A percentile compares a stretch with the other conserved stretches of the same genome.
These are phyloP conservation scores for Sebastes hopkinsi DNA, from an alignment of 2,797 vertebrate species.

Conservation along the genomic window DNA sequence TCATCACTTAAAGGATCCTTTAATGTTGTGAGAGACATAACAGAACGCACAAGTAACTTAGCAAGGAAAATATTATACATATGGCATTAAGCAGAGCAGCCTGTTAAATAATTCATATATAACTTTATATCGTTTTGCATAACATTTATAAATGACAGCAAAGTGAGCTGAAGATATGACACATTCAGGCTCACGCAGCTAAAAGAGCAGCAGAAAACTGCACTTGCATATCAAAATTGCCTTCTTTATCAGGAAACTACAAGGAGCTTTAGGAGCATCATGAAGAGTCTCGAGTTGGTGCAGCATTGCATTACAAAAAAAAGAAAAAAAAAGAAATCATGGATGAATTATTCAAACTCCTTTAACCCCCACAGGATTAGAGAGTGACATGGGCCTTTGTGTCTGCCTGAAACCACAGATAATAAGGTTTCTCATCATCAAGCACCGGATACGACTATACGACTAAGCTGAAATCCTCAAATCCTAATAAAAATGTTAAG, in stretches of 20 bases:
- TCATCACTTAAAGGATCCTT: conserved; percentile 13
- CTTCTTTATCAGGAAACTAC: conserved; percentile 19
- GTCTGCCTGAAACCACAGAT: conserved; percentile 53
- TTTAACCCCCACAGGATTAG: conserved; percentile 52
- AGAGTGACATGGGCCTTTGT: conserved; percentile 58
- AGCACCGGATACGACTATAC: background rate
- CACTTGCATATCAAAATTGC: background rate
- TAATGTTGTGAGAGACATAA: conserved; percentile 21
- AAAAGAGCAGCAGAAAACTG: conserved; percentile 1
- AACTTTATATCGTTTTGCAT: conserved; percentile 31
- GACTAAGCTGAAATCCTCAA: conserved; percentile 50
- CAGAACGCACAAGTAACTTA: conserved; percentile 8
- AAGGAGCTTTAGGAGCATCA: conserved; percentile 8
- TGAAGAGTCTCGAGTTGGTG: conserved; percentile 26
- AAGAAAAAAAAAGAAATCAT: background rate
- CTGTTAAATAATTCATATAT: conserved; percentile 54
- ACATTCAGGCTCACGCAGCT: background rate
- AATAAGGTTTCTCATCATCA: conserved; percentile 46
- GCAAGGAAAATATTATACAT: conserved; percentile 6
- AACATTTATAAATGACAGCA: conserved; percentile 18
- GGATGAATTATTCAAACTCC: conserved; percentile 68
- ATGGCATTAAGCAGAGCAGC: conserved; percentile 15
- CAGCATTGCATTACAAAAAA: conserved; percentile 40
- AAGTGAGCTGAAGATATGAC: conserved; percentile 10
- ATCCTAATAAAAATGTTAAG: conserved; percentile 38